Evolutionary conservation across 2,113 vertebrate genomes (phyloP).

Genomic region (Pelvicachromis taeniatus): DNA sequence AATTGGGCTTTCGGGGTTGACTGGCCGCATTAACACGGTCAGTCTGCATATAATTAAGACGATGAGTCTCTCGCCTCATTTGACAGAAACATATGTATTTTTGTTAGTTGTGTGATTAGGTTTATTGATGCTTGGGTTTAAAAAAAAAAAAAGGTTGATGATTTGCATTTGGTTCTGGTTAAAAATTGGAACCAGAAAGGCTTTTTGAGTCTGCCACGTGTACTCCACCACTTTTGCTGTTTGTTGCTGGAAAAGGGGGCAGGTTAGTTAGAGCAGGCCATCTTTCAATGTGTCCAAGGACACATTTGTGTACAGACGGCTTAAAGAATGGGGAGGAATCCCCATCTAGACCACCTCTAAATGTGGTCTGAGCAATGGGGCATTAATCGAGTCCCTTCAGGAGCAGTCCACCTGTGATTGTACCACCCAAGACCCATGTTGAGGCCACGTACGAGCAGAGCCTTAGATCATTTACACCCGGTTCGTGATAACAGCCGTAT

Average conservation of each 20-base stretch:
- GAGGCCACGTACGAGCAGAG: neutral
- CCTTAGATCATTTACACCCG: neutral
- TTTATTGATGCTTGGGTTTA: neutral
- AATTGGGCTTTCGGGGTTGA: neutral
- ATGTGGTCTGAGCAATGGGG: neutral
- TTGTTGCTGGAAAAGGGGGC: neutral
- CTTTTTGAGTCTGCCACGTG: fast-evolving
- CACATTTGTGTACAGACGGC: neutral
- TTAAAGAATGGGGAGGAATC: neutral
- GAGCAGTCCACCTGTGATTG: neutral
- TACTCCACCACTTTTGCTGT: neutral
- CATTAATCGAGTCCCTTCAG: neutral
- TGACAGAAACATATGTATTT: neutral
- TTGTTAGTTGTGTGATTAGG: neutral
- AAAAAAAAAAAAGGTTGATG: neutral
- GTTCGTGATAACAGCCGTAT: neutral
- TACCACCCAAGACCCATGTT: neutral
- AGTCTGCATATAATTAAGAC: neutral
- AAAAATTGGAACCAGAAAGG: neutral
- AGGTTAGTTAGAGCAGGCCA: neutral
- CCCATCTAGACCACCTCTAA: neutral
- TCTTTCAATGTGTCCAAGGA: neutral
- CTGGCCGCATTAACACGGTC: neutral
- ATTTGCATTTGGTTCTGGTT: neutral
- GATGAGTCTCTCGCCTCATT: neutral